These are phyloP conservation scores for Pimephales promelas DNA, from an alignment of 2,113 vertebrate species.

Conservation along the genomic window DNA sequence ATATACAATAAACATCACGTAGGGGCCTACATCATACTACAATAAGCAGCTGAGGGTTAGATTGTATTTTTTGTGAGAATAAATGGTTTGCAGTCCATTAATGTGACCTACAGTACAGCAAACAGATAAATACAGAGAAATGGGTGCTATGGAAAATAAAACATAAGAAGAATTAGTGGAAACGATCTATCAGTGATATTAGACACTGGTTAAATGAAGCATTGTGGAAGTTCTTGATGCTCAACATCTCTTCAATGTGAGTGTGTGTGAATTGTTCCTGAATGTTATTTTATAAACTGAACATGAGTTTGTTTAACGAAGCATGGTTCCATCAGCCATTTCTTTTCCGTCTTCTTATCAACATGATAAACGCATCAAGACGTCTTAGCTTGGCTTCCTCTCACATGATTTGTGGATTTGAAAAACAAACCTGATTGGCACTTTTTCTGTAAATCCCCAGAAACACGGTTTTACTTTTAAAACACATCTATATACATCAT, in stretches of 20 bases:
- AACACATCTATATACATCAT: background rate
- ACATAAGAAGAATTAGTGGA: background rate
- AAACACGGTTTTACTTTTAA: background rate
- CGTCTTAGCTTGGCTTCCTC: constrained; percentile 36
- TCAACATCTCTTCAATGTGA: background rate
- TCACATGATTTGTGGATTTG: constrained; percentile 31
- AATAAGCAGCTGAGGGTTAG: constrained; percentile 6
- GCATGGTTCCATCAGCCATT: background rate
- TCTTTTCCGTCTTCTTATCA: constrained; percentile 63
- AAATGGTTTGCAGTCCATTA: background rate
- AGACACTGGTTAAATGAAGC: background rate
- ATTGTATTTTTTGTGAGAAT: background rate
- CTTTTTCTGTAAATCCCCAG: constrained; percentile 6
- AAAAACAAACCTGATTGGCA: constrained; percentile 43
- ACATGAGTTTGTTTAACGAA: background rate
- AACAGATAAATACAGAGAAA: background rate
- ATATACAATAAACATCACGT: background rate
- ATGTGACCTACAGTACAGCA: background rate
- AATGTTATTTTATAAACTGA: constrained; percentile 3
- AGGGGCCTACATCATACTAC: background rate
- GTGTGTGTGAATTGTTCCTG: background rate
- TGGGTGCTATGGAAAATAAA: background rate
- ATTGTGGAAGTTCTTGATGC: background rate
- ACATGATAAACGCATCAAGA: constrained; percentile 69
- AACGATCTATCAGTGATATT: constrained; percentile 20